phyloP scores from a whole-genome alignment of 2,888 invertebrate species.

The Invenusta paracnida region DNA sequence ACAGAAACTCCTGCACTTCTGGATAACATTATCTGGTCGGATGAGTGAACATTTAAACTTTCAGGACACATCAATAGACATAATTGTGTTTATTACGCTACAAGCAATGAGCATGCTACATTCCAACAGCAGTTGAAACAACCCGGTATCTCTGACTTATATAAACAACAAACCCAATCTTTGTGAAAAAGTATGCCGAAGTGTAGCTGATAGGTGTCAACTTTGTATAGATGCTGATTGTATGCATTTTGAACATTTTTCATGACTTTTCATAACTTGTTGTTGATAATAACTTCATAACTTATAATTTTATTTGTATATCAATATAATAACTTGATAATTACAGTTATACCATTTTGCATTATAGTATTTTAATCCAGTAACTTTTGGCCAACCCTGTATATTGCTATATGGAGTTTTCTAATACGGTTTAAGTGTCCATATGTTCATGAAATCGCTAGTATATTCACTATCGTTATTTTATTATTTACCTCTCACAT shows the following conservation, averaged over 20 bases:
- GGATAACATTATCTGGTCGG: conserved; percentile 34
- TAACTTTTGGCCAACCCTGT: too few species aligned
- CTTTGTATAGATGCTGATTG: conserved; percentile 17
- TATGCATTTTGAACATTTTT: conserved; percentile 13
- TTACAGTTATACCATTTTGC: too few species aligned
- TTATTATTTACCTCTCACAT: too few species aligned
- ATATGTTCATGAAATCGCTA: too few species aligned
- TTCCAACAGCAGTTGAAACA: conserved; percentile 28
- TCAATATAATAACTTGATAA: too few species aligned
- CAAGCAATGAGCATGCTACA: conserved; percentile 7
- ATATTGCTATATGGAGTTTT: too few species aligned
- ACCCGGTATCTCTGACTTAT: conserved; percentile 13
- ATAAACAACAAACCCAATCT: not conserved
- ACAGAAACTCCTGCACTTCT: conserved; percentile 13
- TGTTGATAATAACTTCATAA: not conserved
- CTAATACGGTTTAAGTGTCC: too few species aligned
- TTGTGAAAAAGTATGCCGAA: conserved; percentile 21
- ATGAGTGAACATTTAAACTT: conserved; percentile 27
- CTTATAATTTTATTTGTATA: too few species aligned
- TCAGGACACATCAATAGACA: conserved; percentile 23
- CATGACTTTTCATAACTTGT: not conserved
- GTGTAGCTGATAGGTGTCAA: conserved; percentile 18
- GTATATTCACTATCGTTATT: too few species aligned
- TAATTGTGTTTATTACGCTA: conserved; percentile 33
- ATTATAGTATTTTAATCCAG: too few species aligned